Base-by-base conservation (phyloP, 2,888 invertebrate species). In the Eumerus sabulonum region DNA sequence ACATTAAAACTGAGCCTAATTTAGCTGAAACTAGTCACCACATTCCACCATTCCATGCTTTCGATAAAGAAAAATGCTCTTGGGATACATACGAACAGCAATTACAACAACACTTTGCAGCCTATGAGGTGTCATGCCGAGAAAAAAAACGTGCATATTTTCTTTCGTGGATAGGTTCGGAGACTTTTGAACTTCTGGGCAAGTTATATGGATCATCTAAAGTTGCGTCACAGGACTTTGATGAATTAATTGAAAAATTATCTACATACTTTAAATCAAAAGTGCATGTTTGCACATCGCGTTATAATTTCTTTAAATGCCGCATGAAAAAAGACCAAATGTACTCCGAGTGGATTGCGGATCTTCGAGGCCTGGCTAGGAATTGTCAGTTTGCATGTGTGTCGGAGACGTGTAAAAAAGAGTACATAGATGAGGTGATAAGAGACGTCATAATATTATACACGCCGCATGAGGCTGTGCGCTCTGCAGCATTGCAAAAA, bases 81-180 rank as follows among this genome's bases (percentile, higher is more conserved):
- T n/a, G n/a, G n/a, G n/a, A n/a, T n/a, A n/a, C n/a, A n/a, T n/a
- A 67, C 38, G 50, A 59, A 19, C 57, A 67, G 51, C 67, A 67
- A 18, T 17, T 67, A 9, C 56, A 67, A 18, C 66, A 67, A 35
- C 56, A 67, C 27, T 57, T 50, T 14, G 16, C 57, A 42, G 57
- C 57, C 1, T 59, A 67, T 14, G 67, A 17, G 27, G 57, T 67
- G 18, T 59, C 57, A n/a, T 19, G 51, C 7, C 14, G 13, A 42
- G n/a, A 12, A 13, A 1, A 56, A 56, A 66, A 66, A 13, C 50
- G 67, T 9, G 67, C 57, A 14, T 66, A 47, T 56, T 56, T 56
- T 16, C 19, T 56, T 4, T 59, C 59, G 7, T 47, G 47, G 45
- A 3, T 59, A 19, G 18, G 57, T 35, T 13, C 45, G 42, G 59